Conservation (phyloP, 2,113 vertebrate species). For the Serilophus lunatus region DNA sequence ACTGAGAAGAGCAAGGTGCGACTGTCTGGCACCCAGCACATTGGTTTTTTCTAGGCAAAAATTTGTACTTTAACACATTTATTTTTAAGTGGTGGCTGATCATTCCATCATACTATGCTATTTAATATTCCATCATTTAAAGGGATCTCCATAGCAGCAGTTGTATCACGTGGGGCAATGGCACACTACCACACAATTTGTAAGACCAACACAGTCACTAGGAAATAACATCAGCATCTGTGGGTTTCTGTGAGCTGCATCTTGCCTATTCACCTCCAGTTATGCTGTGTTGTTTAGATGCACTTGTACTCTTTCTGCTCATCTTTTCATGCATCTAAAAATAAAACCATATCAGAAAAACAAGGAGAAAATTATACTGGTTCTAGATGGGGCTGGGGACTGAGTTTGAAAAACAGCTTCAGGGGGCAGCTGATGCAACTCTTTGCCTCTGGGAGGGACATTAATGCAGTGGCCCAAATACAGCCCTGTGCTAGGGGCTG, state of each 20-base stretch:
- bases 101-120: neutral
- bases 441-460: neutral
- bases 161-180: neutral
- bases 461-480: neutral
- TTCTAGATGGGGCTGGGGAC: neutral
- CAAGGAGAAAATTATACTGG: neutral
- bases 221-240: neutral
- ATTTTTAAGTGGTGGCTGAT: neutral
- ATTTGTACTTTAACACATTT: neutral
- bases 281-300: neutral
- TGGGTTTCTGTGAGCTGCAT: neutral
- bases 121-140: neutral
- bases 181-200: accelerated
- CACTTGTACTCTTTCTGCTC: neutral
- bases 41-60: neutral
- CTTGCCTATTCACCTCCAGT: neutral
- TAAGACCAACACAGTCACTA: neutral
- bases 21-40: accelerated
- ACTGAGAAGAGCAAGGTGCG: neutral
- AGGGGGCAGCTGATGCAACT: neutral
- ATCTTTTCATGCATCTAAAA: neutral
- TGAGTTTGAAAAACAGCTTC: neutral
- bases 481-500: neutral
- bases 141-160: neutral
- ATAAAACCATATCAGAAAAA: neutral